phyloP scores from a whole-genome alignment of 2,113 vertebrate species.

The Bagarius yarrelli region DNA sequence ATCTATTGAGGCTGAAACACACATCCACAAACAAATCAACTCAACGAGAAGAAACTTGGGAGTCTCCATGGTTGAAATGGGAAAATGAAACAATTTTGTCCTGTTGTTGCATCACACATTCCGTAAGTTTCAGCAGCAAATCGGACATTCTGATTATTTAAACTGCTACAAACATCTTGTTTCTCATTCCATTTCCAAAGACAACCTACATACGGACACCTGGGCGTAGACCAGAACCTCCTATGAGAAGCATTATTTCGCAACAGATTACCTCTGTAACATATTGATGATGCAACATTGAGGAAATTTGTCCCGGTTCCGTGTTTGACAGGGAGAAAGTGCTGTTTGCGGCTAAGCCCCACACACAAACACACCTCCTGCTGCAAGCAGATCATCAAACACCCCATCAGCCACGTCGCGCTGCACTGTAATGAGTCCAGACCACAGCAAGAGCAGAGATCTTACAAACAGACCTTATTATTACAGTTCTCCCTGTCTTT shows the following conservation, averaged over 20 bases:
- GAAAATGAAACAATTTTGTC: background rate
- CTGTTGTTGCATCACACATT: conserved; percentile 2
- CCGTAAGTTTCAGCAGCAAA: conserved; percentile 1
- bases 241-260: background rate
- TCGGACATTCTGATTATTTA: too few relatives aligned
- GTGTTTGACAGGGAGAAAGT: conserved; percentile 28
- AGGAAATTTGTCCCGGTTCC: conserved; percentile 23
- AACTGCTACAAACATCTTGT: background rate
- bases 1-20: conserved; percentile 20
- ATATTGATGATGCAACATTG: conserved; percentile 24
- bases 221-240: background rate
- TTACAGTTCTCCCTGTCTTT: too few relatives aligned
- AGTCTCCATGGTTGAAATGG: background rate
- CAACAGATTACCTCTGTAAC: conserved; percentile 6
- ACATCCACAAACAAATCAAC: background rate
- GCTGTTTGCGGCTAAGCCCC: conserved; percentile 31
- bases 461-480: background rate
- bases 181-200: background rate
- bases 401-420: conserved; percentile 16
- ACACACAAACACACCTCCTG: conserved; percentile 23
- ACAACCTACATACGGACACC: background rate
- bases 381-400: conserved; percentile 3
- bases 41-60: background rate
- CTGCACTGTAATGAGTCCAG: conserved; percentile 63
- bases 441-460: conserved; percentile 57